These are phyloP conservation scores for Drosophila tropicalis DNA, from an alignment of 1,140 invertebrate genomes.

Conservation along the genomic window DNA sequence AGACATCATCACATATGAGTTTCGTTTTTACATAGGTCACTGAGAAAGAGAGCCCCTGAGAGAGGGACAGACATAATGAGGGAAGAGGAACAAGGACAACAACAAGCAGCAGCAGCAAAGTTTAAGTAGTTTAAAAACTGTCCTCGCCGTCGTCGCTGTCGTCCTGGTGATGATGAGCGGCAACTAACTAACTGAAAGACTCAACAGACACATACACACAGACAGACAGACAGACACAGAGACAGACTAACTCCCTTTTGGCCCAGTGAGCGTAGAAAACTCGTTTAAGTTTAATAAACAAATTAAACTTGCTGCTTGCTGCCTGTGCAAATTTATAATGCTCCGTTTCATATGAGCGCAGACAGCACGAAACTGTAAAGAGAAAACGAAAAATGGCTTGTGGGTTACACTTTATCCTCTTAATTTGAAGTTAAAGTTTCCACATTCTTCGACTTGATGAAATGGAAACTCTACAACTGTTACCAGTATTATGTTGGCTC, in stretches of 20 bases:
- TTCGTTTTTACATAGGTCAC: constrained; percentile 58
- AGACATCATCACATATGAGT: constrained; percentile 32
- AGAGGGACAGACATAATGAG: neutral
- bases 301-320: constrained; percentile 74
- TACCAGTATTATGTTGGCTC: no score
- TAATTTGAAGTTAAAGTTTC: neutral
- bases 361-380: constrained; percentile 4
- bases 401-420: constrained; percentile 1
- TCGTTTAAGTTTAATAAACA: constrained; percentile 81
- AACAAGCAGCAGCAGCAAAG: constrained; percentile 52
- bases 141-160: constrained; percentile 38
- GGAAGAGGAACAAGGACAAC: constrained; percentile 25
- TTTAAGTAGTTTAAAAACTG: constrained; percentile 78
- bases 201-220: neutral
- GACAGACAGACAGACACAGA: neutral
- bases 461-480: neutral
- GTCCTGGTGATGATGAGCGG: constrained; percentile 37
- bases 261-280: constrained; percentile 53
- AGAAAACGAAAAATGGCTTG: neutral
- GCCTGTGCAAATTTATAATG: constrained; percentile 51
- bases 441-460: neutral
- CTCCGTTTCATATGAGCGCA: constrained; percentile 26
- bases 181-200: constrained; percentile 49
- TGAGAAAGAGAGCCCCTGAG: constrained; percentile 3
- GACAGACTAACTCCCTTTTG: constrained; percentile 5